Percentiles rank a stretch among this genome's conserved stretches.
phyloP scores from a whole-genome alignment of 2,797 vertebrate species.

The Mus minutoides region DNA sequence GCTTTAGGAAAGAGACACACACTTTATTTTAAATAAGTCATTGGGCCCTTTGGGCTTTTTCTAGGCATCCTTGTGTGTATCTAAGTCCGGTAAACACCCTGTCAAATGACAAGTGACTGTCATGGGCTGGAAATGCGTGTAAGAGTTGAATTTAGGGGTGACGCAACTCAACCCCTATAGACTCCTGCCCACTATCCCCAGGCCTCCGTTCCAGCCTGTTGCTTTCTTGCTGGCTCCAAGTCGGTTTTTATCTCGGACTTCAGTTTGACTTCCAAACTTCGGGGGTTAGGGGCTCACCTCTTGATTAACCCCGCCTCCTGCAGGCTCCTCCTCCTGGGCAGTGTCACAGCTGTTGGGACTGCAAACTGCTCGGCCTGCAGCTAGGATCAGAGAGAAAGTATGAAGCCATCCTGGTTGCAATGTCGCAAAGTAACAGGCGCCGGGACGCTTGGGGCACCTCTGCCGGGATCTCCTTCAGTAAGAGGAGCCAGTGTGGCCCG shows the following conservation, averaged over 20 bases:
- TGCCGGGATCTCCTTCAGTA: not conserved
- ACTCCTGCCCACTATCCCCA: rapidly evolving
- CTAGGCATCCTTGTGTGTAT: rapidly evolving
- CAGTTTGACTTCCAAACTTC: conserved; percentile 23
- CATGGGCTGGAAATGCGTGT: rapidly evolving
- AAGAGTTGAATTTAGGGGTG: not conserved
- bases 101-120: not conserved
- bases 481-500: not conserved
- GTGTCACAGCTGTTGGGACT: not conserved
- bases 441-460: conserved; percentile 2
- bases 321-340: rapidly evolving
- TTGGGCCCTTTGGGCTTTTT: not conserved
- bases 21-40: not conserved
- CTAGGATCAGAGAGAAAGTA: rapidly evolving
- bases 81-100: not conserved
- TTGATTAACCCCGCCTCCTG: not conserved
- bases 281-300: not conserved
- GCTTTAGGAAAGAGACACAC: rapidly evolving
- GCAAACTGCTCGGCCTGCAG: not conserved
- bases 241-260: conserved; percentile 61
- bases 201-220: not conserved
- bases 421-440: conserved; percentile 71
- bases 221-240: conserved; percentile 47
- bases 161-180: rapidly evolving
- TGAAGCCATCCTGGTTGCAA: conserved; percentile 75